phyloP scores from a whole-genome alignment of 2,797 vertebrate genomes.

The Hippocampus kuda region DNA sequence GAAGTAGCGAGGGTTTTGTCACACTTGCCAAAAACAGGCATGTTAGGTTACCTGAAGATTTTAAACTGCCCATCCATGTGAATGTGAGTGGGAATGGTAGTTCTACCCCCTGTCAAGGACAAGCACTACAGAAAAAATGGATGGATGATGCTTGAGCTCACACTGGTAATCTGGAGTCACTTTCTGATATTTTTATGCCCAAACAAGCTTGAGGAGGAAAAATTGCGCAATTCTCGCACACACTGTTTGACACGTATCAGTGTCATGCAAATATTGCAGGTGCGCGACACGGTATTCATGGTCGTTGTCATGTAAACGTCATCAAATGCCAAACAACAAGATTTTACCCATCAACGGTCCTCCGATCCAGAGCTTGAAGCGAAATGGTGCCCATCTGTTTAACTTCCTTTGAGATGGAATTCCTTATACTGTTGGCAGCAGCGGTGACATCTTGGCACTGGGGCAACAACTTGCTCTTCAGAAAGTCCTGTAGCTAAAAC shows the following conservation, averaged over 20 bases:
- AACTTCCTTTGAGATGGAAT: conserved; percentile 62
- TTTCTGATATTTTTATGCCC: too few relatives aligned
- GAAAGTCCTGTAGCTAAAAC: conserved; percentile 59
- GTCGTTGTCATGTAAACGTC: not conserved
- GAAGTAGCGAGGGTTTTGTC: not conserved
- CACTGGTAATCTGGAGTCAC: too few relatives aligned
- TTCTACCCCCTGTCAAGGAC: too few relatives aligned
- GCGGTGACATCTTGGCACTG: conserved; percentile 47
- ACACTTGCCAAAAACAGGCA: not conserved
- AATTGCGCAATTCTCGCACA: not conserved
- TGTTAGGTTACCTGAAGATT: not conserved
- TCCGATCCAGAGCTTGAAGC: conserved; percentile 62
- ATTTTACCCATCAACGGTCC: conserved; percentile 58
- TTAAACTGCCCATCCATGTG: too few relatives aligned
- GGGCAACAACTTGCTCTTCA: conserved; percentile 49
- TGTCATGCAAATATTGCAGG: not conserved
- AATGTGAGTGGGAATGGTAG: too few relatives aligned
- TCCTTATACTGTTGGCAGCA: conserved; percentile 54
- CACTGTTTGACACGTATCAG: not conserved
- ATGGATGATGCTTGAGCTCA: too few relatives aligned
- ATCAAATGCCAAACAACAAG: not conserved
- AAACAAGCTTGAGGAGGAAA: too few relatives aligned
- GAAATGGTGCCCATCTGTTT: conserved; percentile 60
- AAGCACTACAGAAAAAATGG: too few relatives aligned
- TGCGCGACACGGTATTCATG: not conserved